phyloP scores from a whole-genome alignment of 2,888 invertebrate genomes.

The Temnothorax ravouxi region DNA sequence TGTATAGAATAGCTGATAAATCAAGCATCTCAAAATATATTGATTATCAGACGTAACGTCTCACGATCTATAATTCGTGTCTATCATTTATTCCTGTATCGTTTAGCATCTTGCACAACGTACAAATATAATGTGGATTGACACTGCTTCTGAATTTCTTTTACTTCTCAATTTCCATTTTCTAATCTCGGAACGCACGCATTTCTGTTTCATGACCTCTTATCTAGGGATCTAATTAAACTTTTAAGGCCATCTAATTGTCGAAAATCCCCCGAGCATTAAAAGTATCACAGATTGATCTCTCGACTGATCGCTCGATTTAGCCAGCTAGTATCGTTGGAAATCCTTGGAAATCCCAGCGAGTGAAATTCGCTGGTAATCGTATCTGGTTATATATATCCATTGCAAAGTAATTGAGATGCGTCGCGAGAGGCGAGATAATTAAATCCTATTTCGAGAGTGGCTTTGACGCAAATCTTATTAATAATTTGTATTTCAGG shows the following conservation, averaged over 20 bases:
- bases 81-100: not conserved
- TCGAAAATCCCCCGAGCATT: not conserved
- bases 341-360: not conserved
- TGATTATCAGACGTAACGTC: not conserved
- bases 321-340: constrained; percentile 2
- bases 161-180: not conserved
- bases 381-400: not conserved
- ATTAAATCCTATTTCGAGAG: not conserved
- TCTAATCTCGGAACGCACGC: not conserved
- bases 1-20: not conserved
- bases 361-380: not conserved
- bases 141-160: not conserved
- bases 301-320: not conserved
- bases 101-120: not conserved
- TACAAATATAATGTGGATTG: not conserved
- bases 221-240: constrained; percentile 35
- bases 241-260: constrained; percentile 25
- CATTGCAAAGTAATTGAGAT: not conserved
- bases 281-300: constrained; percentile 21
- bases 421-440: not conserved
- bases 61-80: not conserved
- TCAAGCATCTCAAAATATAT: not conserved
- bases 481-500: constrained; percentile 87
- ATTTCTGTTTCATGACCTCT: constrained; percentile 5
- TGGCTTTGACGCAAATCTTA: not conserved